A percentile compares a stretch with the other conserved stretches of the same genome.
Conservation (phyloP, 2,888 invertebrate species). For the Trypoxylon attenuatum region DNA sequence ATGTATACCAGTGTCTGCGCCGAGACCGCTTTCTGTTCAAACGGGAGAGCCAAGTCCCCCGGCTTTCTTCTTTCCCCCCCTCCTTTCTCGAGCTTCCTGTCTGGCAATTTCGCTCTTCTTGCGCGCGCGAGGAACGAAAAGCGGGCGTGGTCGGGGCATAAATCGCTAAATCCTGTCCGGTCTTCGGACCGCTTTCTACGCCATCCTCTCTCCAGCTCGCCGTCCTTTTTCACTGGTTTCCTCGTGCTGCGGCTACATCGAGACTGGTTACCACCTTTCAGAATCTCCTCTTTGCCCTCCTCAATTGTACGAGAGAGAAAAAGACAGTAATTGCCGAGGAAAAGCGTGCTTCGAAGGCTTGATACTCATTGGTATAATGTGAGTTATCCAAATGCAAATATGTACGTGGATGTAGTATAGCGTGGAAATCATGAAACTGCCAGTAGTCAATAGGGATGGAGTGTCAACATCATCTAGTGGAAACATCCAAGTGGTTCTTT, state of each 20-base stretch:
- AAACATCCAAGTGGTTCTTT: neutral
- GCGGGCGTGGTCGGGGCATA: slow-evolving; percentile 51
- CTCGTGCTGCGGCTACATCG: neutral
- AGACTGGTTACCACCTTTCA: slow-evolving; percentile 1
- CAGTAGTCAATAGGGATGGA: too few species aligned
- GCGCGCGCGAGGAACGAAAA: slow-evolving; percentile 40
- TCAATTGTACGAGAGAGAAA: too few species aligned
- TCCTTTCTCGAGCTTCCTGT: slow-evolving; percentile 15
- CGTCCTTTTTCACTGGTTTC: neutral
- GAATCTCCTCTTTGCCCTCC: too few species aligned
- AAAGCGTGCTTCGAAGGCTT: too few species aligned
- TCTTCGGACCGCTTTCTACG: slow-evolving; percentile 15
- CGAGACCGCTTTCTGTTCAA: slow-evolving; percentile 37
- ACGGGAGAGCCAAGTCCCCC: slow-evolving; percentile 25
- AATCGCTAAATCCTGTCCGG: slow-evolving; percentile 50
- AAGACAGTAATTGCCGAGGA: too few species aligned
- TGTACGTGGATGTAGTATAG: too few species aligned
- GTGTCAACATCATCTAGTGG: too few species aligned
- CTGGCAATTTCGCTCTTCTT: slow-evolving; percentile 50
- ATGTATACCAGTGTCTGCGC: slow-evolving; percentile 41
- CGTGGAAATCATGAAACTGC: too few species aligned
- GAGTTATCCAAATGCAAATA: too few species aligned
- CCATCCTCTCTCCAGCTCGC: slow-evolving; percentile 17
- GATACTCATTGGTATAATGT: too few species aligned
- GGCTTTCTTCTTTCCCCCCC: slow-evolving; percentile 6